Conservation (phyloP, 2,888 invertebrate species). For the Hedya salicella region DNA sequence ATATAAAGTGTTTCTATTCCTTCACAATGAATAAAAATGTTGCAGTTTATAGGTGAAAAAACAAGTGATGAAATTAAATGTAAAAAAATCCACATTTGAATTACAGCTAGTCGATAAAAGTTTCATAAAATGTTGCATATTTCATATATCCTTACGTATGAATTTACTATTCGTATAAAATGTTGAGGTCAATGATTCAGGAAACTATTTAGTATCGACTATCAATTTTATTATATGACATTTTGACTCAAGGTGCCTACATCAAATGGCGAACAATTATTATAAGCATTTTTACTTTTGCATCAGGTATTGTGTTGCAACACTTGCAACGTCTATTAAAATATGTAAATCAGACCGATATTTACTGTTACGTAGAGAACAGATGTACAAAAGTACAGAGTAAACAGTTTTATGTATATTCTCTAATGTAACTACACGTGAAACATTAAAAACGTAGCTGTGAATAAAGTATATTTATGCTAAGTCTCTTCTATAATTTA, state of each 20-base stretch:
- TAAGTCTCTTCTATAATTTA: not conserved
- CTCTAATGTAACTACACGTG: too few species aligned
- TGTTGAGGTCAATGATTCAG: conserved; percentile 20
- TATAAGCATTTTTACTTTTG: not conserved
- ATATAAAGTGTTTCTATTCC: conserved; percentile 11
- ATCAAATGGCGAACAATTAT: conserved; percentile 5
- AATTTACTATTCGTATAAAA: not conserved
- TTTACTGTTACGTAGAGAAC: too few species aligned
- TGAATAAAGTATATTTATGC: too few species aligned
- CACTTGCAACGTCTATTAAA: not conserved
- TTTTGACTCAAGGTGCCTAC: conserved; percentile 17
- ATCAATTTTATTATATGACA: conserved; percentile 4
- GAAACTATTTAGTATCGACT: too few species aligned
- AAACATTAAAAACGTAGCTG: too few species aligned
- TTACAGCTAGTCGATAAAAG: not conserved
- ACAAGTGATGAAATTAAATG: too few species aligned
- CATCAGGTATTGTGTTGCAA: too few species aligned
- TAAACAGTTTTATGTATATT: too few species aligned
- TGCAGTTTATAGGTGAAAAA: not conserved
- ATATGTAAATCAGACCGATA: not conserved
- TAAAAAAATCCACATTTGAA: too few species aligned
- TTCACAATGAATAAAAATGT: too few species aligned
- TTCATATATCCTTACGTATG: not conserved
- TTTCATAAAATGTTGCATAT: not conserved
- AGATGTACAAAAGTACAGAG: too few species aligned